Evolutionary conservation across 2,888 invertebrate species (phyloP).

Genomic region (Agonopterix heracliana): DNA sequence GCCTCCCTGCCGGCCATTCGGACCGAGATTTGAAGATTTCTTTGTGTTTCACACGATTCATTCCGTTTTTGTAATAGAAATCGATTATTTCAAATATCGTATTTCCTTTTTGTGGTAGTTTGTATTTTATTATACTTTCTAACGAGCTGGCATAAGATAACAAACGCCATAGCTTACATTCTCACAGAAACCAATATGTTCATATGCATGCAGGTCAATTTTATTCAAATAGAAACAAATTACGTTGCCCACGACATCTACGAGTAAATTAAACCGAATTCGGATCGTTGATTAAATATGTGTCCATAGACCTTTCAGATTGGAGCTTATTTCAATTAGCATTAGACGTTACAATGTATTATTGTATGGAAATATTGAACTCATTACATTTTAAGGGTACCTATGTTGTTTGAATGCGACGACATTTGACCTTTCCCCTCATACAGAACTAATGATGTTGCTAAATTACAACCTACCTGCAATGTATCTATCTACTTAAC

Average conservation of each 20-base stretch:
- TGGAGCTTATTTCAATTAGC: slow-evolving; percentile 56
- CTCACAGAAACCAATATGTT: too few relatives aligned
- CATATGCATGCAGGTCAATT: not conserved
- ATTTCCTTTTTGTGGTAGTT: slow-evolving; percentile 2
- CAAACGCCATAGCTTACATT: too few relatives aligned
- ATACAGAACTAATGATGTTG: slow-evolving; percentile 11
- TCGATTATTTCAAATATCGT: slow-evolving; percentile 12
- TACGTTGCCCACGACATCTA: too few relatives aligned
- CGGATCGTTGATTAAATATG: slow-evolving; percentile 11
- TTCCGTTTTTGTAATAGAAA: slow-evolving; percentile 21
- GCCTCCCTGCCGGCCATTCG: slow-evolving; percentile 40
- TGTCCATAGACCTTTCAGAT: slow-evolving; percentile 26
- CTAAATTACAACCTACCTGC: not conserved
- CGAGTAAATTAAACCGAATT: slow-evolving; percentile 1
- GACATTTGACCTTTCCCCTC: slow-evolving; percentile 50
- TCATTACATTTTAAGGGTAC: slow-evolving; percentile 50
- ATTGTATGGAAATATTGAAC: slow-evolving; percentile 70
- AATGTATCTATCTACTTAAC: not conserved
- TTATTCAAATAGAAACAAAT: not conserved
- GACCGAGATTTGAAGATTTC: slow-evolving; percentile 60
- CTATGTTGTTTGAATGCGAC: slow-evolving; percentile 38
- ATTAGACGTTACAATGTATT: slow-evolving; percentile 54
- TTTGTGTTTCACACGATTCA: slow-evolving; percentile 59
- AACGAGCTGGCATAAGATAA: not conserved
- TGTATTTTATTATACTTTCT: not conserved